phyloP scores from a whole-genome alignment of 2,888 invertebrate genomes.

The Tenthredo mesomela region DNA sequence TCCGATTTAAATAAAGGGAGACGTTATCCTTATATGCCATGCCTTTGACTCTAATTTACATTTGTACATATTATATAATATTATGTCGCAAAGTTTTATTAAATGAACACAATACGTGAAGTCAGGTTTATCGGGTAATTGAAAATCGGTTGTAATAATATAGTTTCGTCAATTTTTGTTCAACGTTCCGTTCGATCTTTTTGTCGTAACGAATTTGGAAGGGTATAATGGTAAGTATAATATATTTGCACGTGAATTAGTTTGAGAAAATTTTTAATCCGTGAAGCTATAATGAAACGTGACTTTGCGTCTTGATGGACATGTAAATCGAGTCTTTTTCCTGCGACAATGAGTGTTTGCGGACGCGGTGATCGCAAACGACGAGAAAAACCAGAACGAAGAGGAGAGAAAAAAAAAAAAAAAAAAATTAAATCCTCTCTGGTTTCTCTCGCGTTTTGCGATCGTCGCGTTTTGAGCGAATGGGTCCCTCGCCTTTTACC shows the following conservation, averaged over 20 bases:
- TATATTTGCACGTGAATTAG: not conserved
- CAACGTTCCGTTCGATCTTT: not conserved
- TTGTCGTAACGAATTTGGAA: not conserved
- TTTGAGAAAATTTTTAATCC: not conserved
- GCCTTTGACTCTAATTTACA: not conserved
- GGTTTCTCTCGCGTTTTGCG: slow-evolving; percentile 9
- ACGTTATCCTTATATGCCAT: not conserved
- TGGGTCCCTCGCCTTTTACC: slow-evolving; percentile 18
- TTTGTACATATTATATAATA: not conserved
- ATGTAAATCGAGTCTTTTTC: slow-evolving; percentile 20
- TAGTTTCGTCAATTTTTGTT: not conserved
- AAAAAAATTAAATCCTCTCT: not conserved
- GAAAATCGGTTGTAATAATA: not conserved
- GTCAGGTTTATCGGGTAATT: not conserved
- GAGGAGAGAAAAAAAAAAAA: not conserved
- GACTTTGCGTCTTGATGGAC: not conserved
- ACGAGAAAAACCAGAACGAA: slow-evolving; percentile 1
- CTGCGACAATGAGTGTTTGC: slow-evolving; percentile 44
- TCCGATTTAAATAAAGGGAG: no score
- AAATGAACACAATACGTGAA: not conserved
- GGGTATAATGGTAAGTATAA: not conserved
- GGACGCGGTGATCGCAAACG: not conserved
- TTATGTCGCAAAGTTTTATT: not conserved
- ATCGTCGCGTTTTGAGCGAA: slow-evolving; percentile 10
- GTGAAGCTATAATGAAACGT: not conserved